Evolutionary conservation across 2,113 vertebrate genomes (phyloP), one percentile per base, ranked within the genome.

Genomic region (Percopsis transmontana): DNA sequence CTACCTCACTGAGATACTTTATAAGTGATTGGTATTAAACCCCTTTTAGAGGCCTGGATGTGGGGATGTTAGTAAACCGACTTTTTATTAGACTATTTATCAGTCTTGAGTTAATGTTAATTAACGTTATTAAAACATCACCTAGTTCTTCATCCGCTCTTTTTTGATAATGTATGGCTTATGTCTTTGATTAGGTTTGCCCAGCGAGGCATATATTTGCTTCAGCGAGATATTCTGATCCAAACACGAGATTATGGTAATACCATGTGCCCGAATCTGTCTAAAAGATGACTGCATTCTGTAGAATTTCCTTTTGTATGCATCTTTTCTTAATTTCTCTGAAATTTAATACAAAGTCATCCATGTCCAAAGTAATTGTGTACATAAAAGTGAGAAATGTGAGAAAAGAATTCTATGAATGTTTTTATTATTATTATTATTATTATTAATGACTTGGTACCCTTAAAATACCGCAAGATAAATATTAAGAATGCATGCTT

Each of bases 401-500:
- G 53, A 70, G 58, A 79, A 58, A 74, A 70, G 23, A 72, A 77
- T 79, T 83, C 40, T 82, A 77, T 75, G 68, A 85, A 75, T 81
- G 27, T 85, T 77, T 81, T 79, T 82, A 44, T 40, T 57, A 48
- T 77, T 80, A 13, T 69, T 72, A 88, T 12, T 53, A 70, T 81
- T 82, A 44, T 44, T 57, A 50, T 78, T 80, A 33, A 67, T 70
- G 89, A 91, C 89, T 89, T 91, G 89, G 89, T 91, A 90, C 85
- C 75, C 78, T 78, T 71, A 80, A 86, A 88, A 88, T 92, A 92
- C 89, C 76, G 85, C 82, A 86, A 91, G 73, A 84, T 79, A 81
- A 68, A n/a, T 68, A 79, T 85, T 91, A 94, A 89, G 92, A 95
- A 95, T 95, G 96, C 94, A 95, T 96, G 95, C 90, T 81, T 80